Conservation (phyloP, 2,797 vertebrate genomes). For the Falco berigora region DNA sequence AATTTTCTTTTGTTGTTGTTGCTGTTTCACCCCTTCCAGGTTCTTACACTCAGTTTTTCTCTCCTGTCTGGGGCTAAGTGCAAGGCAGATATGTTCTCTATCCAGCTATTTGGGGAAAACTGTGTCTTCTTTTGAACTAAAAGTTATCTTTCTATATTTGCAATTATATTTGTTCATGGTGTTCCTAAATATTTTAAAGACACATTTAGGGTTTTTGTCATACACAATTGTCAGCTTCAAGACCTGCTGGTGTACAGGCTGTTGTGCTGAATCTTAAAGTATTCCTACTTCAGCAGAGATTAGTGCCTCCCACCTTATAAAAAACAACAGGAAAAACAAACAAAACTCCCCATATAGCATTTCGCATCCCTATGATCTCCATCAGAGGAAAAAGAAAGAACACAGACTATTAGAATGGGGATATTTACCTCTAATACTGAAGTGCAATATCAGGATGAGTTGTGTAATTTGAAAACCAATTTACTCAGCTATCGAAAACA, state of each 20-base stretch:
- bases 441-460: neutral
- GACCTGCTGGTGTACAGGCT: neutral
- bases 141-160: neutral
- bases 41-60: neutral
- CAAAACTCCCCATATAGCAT: neutral
- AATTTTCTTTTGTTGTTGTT: neutral
- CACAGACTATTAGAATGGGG: neutral
- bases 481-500: conserved; percentile 6
- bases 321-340: neutral
- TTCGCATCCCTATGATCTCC: neutral
- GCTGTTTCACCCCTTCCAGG: neutral
- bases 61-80: neutral
- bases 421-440: neutral
- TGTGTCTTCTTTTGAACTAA: neutral
- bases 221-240: neutral
- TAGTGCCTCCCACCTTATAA: neutral
- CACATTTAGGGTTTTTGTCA: neutral
- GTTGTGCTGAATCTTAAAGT: neutral
- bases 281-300: neutral
- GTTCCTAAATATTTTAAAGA: neutral
- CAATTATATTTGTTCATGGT: neutral
- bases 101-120: neutral
- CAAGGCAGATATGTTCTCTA: neutral
- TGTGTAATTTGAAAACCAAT: conserved; percentile 27
- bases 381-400: neutral